Percentiles rank a stretch among this genome's conserved stretches.
phyloP scores from a whole-genome alignment of 2,113 vertebrate genomes.

The Phyllostomus hastatus region DNA sequence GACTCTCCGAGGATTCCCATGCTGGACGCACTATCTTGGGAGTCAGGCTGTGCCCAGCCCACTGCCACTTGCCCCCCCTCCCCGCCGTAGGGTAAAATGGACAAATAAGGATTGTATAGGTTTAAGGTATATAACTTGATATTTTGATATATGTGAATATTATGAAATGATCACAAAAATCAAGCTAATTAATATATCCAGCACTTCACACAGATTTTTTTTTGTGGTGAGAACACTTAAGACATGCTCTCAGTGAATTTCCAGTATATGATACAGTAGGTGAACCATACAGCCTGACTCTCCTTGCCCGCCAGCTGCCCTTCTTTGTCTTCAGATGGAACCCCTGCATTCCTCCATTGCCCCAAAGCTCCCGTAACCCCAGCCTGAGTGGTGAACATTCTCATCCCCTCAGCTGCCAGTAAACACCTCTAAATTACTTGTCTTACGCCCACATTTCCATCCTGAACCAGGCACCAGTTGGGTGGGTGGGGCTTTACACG shows the following conservation, averaged over 20 bases:
- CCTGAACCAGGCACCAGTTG: neutral
- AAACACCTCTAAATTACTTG: neutral
- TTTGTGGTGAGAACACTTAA: neutral
- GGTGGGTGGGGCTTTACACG: neutral
- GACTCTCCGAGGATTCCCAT: neutral
- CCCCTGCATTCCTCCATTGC: neutral
- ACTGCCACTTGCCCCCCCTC: rapidly evolving
- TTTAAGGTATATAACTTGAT: neutral
- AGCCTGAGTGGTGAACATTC: neutral
- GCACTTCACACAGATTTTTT: neutral
- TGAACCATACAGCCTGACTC: neutral
- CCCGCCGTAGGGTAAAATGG: neutral
- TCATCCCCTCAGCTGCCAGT: neutral
- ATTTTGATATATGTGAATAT: neutral
- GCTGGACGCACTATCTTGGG: neutral
- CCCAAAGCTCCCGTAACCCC: neutral
- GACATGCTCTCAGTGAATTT: neutral
- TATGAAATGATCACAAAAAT: neutral
- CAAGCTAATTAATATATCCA: neutral
- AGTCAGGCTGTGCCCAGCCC: neutral
- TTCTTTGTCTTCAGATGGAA: neutral
- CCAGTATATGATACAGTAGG: neutral
- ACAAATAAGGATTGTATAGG: neutral
- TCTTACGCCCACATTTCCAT: neutral
- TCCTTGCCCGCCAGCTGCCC: neutral